A percentile compares a stretch with the other conserved stretches of the same genome.
phyloP scores from a whole-genome alignment of 2,888 invertebrate species.

The Himalopsyche anomala region DNA sequence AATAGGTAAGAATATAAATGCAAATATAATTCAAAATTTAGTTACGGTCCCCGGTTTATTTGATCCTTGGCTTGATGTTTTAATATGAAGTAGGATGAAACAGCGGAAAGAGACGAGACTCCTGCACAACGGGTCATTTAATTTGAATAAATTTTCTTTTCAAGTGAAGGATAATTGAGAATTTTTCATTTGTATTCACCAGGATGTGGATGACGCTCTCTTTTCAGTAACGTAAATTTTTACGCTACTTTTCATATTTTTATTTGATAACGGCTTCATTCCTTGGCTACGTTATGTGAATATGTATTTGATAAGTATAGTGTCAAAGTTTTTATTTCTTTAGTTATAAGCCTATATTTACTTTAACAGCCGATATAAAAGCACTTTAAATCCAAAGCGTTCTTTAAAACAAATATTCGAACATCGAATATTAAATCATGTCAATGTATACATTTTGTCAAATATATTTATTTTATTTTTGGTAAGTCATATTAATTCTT shows the following conservation, averaged over 20 bases:
- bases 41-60: constrained; percentile 45
- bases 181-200: constrained; percentile 35
- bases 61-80: constrained; percentile 44
- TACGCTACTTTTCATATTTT: neutral
- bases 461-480: too few relatives aligned
- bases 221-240: neutral
- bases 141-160: constrained; percentile 55
- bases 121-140: constrained; percentile 55
- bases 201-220: constrained; percentile 7
- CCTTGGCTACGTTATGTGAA: too few relatives aligned
- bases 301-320: too few relatives aligned
- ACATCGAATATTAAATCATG: too few relatives aligned
- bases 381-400: too few relatives aligned
- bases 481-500: too few relatives aligned
- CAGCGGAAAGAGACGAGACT: neutral
- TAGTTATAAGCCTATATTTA: too few relatives aligned
- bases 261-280: neutral
- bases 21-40: constrained; percentile 39
- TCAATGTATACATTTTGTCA: too few relatives aligned
- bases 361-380: too few relatives aligned
- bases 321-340: too few relatives aligned
- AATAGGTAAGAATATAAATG: constrained; percentile 47
- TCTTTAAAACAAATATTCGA: too few relatives aligned
- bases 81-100: constrained; percentile 4
- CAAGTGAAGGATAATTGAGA: constrained; percentile 48